Evolutionary conservation across 2,113 vertebrate genomes (phyloP).

Genomic region (Carettochelys insculpta): DNA sequence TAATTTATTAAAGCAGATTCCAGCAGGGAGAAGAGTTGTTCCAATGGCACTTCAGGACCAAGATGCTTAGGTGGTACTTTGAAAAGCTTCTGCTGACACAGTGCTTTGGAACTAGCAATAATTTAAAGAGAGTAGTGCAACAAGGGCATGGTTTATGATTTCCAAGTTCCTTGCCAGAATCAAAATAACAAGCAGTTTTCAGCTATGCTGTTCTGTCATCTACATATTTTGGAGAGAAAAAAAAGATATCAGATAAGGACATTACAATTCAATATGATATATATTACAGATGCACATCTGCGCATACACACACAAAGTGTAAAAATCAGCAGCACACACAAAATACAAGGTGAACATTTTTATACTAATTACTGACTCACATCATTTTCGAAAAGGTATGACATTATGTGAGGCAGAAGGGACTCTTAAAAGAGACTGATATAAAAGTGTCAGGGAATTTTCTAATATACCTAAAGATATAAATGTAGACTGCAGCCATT

Average conservation of each 20-base stretch:
- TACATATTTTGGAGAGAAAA: neutral
- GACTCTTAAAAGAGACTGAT: neutral
- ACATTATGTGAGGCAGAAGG: neutral
- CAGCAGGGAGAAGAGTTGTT: neutral
- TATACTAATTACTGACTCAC: neutral
- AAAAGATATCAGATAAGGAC: neutral
- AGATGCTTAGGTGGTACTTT: neutral
- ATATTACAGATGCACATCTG: neutral
- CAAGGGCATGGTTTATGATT: neutral
- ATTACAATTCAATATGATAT: neutral
- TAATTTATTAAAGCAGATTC: neutral
- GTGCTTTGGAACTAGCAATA: neutral
- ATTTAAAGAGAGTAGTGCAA: neutral
- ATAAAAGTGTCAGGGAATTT: neutral
- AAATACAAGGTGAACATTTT: neutral
- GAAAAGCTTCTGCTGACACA: neutral
- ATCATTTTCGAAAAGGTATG: neutral
- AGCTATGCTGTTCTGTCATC: neutral
- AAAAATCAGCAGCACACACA: neutral
- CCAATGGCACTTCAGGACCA: neutral
- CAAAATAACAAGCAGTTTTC: neutral
- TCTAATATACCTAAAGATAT: neutral
- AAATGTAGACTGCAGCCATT: neutral
- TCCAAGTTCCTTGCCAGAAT: neutral
- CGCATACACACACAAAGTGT: neutral